phyloP scores from a whole-genome alignment of 2,113 vertebrate species.

The Fregetta grallaria region DNA sequence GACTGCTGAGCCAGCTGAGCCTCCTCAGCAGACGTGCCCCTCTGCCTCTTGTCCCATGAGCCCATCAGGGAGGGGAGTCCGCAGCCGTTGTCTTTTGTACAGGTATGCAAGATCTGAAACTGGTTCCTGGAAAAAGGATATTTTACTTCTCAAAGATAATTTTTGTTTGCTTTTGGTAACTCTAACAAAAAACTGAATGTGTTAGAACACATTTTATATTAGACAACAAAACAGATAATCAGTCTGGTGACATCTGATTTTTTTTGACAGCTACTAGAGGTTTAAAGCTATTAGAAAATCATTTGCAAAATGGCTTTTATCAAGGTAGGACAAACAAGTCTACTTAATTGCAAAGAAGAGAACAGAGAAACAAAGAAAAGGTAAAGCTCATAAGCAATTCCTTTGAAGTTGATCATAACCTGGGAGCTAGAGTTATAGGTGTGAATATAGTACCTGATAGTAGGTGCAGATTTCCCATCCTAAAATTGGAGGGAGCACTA shows the following conservation, averaged over 20 bases:
- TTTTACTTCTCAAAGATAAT: background rate
- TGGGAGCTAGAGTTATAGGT: conserved; percentile 74
- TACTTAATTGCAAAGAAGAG: background rate
- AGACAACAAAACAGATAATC: background rate
- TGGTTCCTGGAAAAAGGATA: background rate
- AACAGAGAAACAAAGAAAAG: background rate
- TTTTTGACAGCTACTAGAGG: conserved; percentile 29
- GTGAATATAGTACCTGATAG: conserved; percentile 82
- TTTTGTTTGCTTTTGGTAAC: background rate
- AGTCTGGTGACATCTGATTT: background rate
- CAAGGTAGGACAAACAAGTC: background rate
- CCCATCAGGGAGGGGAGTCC: conserved; percentile 76
- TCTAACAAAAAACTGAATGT: background rate
- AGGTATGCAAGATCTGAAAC: background rate
- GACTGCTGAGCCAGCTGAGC: conserved; percentile 66
- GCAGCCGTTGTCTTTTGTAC: conserved; percentile 72
- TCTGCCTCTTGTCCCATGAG: conserved; percentile 72
- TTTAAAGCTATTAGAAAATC: conserved; percentile 17
- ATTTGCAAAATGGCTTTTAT: background rate
- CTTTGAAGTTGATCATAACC: conserved; percentile 82
- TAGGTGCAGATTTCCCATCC: conserved; percentile 82
- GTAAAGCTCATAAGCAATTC: conserved; percentile 73
- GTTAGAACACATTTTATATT: background rate
- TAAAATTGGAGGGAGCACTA: conserved; percentile 71
- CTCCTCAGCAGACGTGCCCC: conserved; percentile 36